A percentile compares a stretch with the other conserved stretches of the same genome.
Evolutionary conservation across 1,140 invertebrate genomes (phyloP).

Genomic region (Papilio dardanus): DNA sequence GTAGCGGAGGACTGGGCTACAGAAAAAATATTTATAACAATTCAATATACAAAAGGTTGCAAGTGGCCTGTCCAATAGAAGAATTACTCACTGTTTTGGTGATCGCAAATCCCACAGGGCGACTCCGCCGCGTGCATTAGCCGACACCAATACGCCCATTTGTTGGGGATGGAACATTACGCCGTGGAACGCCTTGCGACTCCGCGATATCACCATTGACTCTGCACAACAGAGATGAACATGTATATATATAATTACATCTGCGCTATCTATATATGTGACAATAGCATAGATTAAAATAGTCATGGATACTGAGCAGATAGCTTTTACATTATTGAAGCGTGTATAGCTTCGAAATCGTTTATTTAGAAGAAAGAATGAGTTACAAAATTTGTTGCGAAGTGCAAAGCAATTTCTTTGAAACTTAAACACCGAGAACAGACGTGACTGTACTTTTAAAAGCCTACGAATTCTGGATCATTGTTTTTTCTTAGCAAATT

Average conservation of each 20-base stretch:
- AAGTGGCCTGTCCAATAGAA: too few relatives aligned
- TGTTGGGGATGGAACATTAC: slow-evolving; percentile 95
- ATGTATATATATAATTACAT: too few relatives aligned
- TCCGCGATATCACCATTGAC: slow-evolving; percentile 76
- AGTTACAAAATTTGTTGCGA: neutral
- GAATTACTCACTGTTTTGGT: slow-evolving; percentile 87
- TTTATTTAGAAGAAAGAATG: neutral
- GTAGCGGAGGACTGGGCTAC: slow-evolving; percentile 87
- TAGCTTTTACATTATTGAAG: neutral
- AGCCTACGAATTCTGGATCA: too few relatives aligned
- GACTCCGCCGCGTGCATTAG: slow-evolving; percentile 94
- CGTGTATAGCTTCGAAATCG: too few relatives aligned
- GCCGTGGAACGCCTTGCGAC: slow-evolving; percentile 89
- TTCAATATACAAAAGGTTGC: too few relatives aligned
- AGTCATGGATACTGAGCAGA: neutral
- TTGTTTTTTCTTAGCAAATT: too few relatives aligned
- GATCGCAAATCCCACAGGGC: slow-evolving; percentile 94
- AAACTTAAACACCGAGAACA: neutral
- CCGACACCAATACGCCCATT: slow-evolving; percentile 91
- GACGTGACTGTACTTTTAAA: neutral
- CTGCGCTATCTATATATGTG: too few relatives aligned
- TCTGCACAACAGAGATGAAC: slow-evolving; percentile 54
- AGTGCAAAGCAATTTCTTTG: neutral
- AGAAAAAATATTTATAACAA: too few relatives aligned
- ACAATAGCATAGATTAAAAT: too few relatives aligned